Evolutionary conservation across 2,888 invertebrate species (phyloP).

Genomic region (Uropetala carovei): DNA sequence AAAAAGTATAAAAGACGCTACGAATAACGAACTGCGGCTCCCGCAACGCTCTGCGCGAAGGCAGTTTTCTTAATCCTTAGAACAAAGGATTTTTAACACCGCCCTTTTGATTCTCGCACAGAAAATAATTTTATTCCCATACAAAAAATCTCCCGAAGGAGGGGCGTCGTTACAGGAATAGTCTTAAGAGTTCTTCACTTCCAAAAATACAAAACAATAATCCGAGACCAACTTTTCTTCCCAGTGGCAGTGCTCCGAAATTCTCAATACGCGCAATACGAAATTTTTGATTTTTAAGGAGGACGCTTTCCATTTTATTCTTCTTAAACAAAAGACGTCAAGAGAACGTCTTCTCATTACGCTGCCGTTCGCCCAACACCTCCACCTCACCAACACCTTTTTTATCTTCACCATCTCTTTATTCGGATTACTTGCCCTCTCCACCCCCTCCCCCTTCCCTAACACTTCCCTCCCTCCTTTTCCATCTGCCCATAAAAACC

Average conservation of each 20-base stretch:
- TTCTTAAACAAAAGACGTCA: slow-evolving; percentile 42
- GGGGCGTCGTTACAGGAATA: neutral
- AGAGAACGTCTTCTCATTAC: slow-evolving; percentile 58
- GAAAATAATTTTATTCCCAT: neutral
- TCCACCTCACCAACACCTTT: neutral
- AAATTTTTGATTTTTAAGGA: slow-evolving; percentile 3
- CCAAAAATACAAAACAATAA: neutral
- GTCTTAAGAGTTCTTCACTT: neutral
- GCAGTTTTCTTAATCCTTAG: neutral
- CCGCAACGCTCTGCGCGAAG: neutral
- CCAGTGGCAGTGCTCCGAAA: neutral
- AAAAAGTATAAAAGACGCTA: neutral
- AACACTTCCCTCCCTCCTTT: neutral
- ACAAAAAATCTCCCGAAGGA: neutral
- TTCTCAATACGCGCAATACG: slow-evolving; percentile 13
- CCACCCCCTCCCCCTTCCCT: neutral
- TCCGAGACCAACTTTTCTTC: neutral
- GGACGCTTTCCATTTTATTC: neutral
- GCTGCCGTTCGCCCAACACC: neutral
- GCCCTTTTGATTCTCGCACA: neutral
- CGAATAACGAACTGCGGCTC: neutral
- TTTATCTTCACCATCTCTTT: neutral
- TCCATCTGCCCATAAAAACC: slow-evolving; percentile 8
- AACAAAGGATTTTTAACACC: neutral
- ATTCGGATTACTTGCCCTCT: neutral